Evolutionary conservation across 2,113 vertebrate genomes (phyloP), one percentile per base, ranked within the genome.

Genomic region (Callipepla californica): DNA sequence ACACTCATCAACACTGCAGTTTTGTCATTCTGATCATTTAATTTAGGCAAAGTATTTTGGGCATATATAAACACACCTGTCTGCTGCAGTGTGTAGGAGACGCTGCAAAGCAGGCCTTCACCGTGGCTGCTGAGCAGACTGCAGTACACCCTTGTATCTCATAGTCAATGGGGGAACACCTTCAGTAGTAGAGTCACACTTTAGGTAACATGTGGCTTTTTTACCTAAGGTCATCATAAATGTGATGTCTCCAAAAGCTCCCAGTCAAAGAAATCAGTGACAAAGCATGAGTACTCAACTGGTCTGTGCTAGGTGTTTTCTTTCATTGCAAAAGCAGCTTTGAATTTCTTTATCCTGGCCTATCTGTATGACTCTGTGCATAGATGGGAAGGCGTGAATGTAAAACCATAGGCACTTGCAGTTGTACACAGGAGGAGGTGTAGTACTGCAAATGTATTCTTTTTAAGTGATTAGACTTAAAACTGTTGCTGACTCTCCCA

Each of bases 301-400:
- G 36, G 26, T 59, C 83, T 83, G 13, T 85, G 47, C 19, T 62
- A 50, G 19, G 10, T 83, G 11, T 57, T 88, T 48, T 26, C 44
- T 68, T 80, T 63, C 36, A 17, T 38, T 83, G 32, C 59, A 58
- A 93, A 90, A 48, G 70, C 47, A 65, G 20, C 45, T 90, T 72
- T 79, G 47, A 50, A 25, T 80, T 93, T 89, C 67, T 84, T 87
- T 38, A 66, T 82, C 12, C 17, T 73, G 55, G n/a, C 69, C 26
- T 50, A 36, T 38, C 38, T 70, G 3, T 42, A 17, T 85, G 72
- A 57, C 14, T 73, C 36, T 81, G 15, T 59, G 45, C 11, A 18
- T 26, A 6, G 28, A 42, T 42, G 50, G 40, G 53, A 65, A 69
- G 21, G 21, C 1, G 2, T 44, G 59, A 66, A 7, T 87, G 50